phyloP scores from a whole-genome alignment of 2,888 invertebrate species.

The Acleris laterana region DNA sequence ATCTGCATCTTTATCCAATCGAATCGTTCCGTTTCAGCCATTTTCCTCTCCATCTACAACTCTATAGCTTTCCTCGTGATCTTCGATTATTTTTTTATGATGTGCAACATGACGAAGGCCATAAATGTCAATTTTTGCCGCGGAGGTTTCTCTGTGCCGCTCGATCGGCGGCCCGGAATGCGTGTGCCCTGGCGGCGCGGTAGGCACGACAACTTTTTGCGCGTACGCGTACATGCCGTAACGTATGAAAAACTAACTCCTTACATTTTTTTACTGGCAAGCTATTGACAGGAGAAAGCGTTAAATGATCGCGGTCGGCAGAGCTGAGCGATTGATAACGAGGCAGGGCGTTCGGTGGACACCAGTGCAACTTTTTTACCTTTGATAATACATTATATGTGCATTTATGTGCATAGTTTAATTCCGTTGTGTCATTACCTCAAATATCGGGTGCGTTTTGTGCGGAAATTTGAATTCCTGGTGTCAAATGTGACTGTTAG shows the following conservation, averaged over 20 bases:
- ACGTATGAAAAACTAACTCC: conserved; percentile 45
- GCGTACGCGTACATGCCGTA: conserved; percentile 17
- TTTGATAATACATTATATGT: too few species aligned
- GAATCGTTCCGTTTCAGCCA: too few species aligned
- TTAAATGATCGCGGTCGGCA: conserved; percentile 30
- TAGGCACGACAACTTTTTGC: conserved; percentile 59
- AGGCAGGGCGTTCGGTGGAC: too few species aligned
- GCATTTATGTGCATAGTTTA: too few species aligned
- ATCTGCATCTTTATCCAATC: too few species aligned
- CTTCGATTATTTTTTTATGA: conserved; percentile 26
- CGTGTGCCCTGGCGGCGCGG: conserved; percentile 52
- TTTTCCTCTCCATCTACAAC: too few species aligned
- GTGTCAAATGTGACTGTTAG: too few species aligned
- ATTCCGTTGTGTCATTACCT: too few species aligned
- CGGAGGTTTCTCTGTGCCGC: conserved; percentile 52
- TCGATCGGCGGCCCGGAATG: conserved; percentile 68
- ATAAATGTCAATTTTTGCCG: conserved; percentile 39
- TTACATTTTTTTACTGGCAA: conserved; percentile 56
- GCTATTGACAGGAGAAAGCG: conserved; percentile 72
- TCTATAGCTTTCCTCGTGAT: background rate
- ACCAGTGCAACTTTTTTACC: too few species aligned
- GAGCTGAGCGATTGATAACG: too few species aligned
- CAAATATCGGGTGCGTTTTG: too few species aligned
- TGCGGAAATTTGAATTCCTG: too few species aligned
- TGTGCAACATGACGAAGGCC: conserved; percentile 20